These are phyloP conservation scores for Natator depressus DNA, from an alignment of 2,113 vertebrate genomes.

Conservation along the genomic window DNA sequence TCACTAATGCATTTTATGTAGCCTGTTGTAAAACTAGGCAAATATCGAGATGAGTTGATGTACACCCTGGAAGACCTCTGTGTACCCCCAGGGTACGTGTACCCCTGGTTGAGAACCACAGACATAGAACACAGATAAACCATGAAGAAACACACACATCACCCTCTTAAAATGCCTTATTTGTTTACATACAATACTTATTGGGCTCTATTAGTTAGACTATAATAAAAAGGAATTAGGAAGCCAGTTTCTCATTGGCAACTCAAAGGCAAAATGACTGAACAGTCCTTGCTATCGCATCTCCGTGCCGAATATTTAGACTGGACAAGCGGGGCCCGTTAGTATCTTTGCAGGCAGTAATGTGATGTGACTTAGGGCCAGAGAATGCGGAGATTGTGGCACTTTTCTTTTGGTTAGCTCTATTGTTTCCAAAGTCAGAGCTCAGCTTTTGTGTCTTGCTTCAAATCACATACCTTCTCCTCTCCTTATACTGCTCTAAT, in stretches of 20 bases:
- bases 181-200: no score
- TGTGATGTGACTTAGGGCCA: not conserved
- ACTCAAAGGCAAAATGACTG: not conserved
- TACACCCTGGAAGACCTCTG: no score
- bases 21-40: no score
- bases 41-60: no score
- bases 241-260: not conserved
- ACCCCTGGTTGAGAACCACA: no score
- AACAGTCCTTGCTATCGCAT: not conserved
- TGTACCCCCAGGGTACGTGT: no score
- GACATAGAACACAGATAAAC: not conserved
- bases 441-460: not conserved
- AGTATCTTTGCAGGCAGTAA: not conserved
- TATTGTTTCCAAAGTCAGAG: not conserved
- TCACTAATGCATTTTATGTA: no score
- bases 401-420: not conserved
- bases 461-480: not conserved
- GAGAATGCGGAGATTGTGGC: not conserved
- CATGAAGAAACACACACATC: not conserved
- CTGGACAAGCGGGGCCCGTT: not conserved
- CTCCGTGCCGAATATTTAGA: not conserved
- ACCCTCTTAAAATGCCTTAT: no score
- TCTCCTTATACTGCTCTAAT: not conserved
- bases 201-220: no score
- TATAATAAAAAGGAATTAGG: not conserved